Base-by-base conservation (phyloP, 2,113 vertebrate genomes). In the Oxyura jamaicensis region DNA sequence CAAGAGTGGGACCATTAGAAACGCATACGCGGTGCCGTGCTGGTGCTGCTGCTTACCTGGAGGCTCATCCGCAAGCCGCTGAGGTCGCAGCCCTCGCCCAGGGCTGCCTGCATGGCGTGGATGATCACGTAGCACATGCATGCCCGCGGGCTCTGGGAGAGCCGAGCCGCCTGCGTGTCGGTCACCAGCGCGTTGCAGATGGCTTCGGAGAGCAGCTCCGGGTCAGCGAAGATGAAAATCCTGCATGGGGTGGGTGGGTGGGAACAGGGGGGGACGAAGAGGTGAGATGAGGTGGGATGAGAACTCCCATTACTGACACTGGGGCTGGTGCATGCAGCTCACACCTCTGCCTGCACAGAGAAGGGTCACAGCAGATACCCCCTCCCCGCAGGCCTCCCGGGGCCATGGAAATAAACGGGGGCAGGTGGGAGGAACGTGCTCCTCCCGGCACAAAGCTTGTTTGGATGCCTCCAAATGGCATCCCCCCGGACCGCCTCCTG, bases 181-280 rank as follows among this genome's bases (percentile, higher is more conserved):
- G 88, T 96, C 63, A 96, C 36, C 80, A 99, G 79, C 0, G 98
- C 98, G 0, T 95, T 95, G 88, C 98, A 98, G 95, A 99, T 92
- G 19, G 98, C 97, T 56, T 98, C 97, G 0, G 98, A 98, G 41
- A 99, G 98, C 95, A 99, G 96, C 17, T 98, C 98, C 0, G 99
- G 99, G 74, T 99, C 99, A 6, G 98, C 98, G 79, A 99, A 98
- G 92, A 99, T 97, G 93, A 99, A 98, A 96, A 99, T 98, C 97
- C 99, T 99, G 95, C 0, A 0, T 41, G n/a, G 60, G 19, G 16
- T 0, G 3, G 19, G 52, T 72, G 29, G 14, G 4, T 5, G 29
- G 23, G 48, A 22, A 35, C 28, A 73, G 18, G 63, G 11, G 13
- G 44, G 53, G 62, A 36, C 13, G 35, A 46, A 26, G 26, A 55